Evolutionary conservation across 2,113 vertebrate genomes (phyloP), one percentile per base, ranked within the genome.

Genomic region (Xyliphius kryptos): DNA sequence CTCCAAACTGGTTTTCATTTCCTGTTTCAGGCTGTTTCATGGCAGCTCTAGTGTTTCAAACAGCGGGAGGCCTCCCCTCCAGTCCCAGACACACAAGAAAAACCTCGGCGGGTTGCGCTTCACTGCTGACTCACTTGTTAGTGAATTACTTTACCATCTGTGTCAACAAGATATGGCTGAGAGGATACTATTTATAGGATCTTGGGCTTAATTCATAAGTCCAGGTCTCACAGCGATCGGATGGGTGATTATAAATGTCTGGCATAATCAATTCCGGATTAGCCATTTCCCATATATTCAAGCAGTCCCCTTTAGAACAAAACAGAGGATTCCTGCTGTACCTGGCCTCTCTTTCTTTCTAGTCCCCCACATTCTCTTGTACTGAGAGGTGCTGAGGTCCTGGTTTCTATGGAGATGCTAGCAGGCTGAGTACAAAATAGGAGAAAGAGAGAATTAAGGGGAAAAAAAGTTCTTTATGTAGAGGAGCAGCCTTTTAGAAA

Each of bases 381-480:
- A 22, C 48, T 54, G 19, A 54, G 65, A 73, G 69, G 62, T 68
- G 56, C 58, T 66, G 36, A 44, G 61, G 60, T 67, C 61, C 50
- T 37, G 55, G 74, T 74, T 63, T 73, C 68, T 71, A 76, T 71
- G 71, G 76, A 72, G 68, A 78, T 74, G 56, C 47, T 61, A 48
- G 44, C 15, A 37, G 58, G 19, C 64, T 22, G 57, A 49, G 54
- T 56, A 59, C 2, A 69, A 41, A 62, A 69, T 49, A 17, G 52
- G 15, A 65, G 49, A 38, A 6, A 1, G 40, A 63, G 47, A 53
- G 56, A 63, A 41, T 20, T 9, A 19, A 17, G 21, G 36, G 8
- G 26, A 17, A 54, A 59, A 64, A 41, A 56, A 44, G 56, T 56
- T 50, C 63, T 68, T 70, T 1, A 32, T 32, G 26, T 32, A 6